Conservation (phyloP, 2,888 invertebrate genomes). For the Drosophila recens region DNA sequence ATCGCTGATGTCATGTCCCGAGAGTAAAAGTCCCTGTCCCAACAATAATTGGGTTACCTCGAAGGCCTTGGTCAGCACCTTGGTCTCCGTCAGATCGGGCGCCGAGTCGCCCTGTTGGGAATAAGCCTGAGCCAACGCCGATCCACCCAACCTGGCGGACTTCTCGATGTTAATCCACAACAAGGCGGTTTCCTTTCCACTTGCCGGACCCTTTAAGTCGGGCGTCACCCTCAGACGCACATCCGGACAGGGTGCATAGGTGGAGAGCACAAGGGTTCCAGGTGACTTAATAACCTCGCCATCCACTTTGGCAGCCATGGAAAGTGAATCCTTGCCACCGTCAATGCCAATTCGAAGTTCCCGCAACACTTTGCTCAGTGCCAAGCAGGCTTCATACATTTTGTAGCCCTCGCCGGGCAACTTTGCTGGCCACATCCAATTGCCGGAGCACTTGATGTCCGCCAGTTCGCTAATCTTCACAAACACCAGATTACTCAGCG, state of each 20-base stretch:
- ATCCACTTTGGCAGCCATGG: slow-evolving; percentile 96
- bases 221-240: slow-evolving; percentile 95
- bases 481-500: slow-evolving; percentile 95
- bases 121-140: slow-evolving; percentile 96
- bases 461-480: slow-evolving; percentile 88
- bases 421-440: slow-evolving; percentile 99
- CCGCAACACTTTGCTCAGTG: slow-evolving; percentile 94
- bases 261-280: slow-evolving; percentile 97
- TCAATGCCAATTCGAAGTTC: slow-evolving; percentile 94
- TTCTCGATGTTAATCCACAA: slow-evolving; percentile 93
- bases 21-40: slow-evolving; percentile 86
- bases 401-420: slow-evolving; percentile 96
- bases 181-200: slow-evolving; percentile 87
- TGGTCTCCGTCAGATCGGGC: slow-evolving; percentile 92
- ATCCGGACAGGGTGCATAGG: slow-evolving; percentile 98
- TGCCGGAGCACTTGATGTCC: slow-evolving; percentile 99
- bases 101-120: slow-evolving; percentile 92
- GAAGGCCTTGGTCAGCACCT: slow-evolving; percentile 91
- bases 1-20: slow-evolving; percentile 98
- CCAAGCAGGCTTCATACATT: slow-evolving; percentile 93
- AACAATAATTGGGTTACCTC: slow-evolving; percentile 93
- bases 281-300: slow-evolving; percentile 90
- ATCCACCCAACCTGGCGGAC: slow-evolving; percentile 93
- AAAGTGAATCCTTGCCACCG: slow-evolving; percentile 98
- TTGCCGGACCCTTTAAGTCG: slow-evolving; percentile 91